phyloP scores from a whole-genome alignment of 2,797 vertebrate species.

The Falco berigora region DNA sequence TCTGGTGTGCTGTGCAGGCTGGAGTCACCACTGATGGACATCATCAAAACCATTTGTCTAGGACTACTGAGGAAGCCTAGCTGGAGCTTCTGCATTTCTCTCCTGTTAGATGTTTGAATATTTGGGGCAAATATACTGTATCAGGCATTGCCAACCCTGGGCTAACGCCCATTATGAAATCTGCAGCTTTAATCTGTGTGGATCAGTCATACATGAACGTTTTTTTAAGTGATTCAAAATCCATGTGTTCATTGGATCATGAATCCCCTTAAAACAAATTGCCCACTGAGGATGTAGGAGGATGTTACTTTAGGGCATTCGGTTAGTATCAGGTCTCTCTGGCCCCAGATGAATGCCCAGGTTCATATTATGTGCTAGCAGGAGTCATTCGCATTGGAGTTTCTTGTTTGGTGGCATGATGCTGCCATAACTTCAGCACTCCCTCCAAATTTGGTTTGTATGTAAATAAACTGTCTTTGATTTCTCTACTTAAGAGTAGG shows the following conservation, averaged over 20 bases:
- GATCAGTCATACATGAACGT: fast-evolving
- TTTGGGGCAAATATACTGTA: background rate
- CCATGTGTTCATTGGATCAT: background rate
- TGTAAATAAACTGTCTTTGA: background rate
- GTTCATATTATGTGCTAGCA: background rate
- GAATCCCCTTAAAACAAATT: background rate
- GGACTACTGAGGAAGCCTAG: background rate
- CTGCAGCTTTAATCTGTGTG: background rate
- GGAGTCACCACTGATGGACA: background rate
- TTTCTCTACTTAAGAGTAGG: background rate
- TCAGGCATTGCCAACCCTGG: background rate
- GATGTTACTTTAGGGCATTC: background rate
- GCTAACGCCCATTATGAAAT: background rate
- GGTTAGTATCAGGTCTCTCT: background rate
- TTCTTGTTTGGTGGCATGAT: background rate
- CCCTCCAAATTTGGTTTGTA: background rate
- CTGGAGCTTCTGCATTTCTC: background rate
- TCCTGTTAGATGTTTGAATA: background rate
- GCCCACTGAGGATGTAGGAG: background rate
- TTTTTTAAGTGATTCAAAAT: background rate
- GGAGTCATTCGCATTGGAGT: background rate
- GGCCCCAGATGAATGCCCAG: background rate
- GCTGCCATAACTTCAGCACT: background rate
- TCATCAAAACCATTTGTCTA: background rate
- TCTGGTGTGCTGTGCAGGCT: background rate